A percentile compares a stretch with the other conserved stretches of the same genome.
Conservation (phyloP, 2,113 vertebrate genomes). For the Nesogale talazaci region DNA sequence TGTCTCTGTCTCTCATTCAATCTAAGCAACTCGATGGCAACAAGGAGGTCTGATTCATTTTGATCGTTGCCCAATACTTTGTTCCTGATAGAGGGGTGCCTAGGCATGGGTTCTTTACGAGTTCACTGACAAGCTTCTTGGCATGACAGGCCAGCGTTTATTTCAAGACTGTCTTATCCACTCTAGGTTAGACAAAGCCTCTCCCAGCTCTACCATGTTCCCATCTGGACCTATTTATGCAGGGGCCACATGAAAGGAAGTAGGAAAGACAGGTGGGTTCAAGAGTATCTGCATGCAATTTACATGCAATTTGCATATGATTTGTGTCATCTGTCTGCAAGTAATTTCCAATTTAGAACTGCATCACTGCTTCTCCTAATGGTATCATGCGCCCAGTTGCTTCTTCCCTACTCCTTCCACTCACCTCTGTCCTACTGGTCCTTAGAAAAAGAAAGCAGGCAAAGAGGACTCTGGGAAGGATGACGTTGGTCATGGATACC, state of each 20-base stretch:
- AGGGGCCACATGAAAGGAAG: conserved; percentile 49
- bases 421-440: not conserved
- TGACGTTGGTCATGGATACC: not conserved
- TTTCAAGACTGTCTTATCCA: conserved; percentile 9
- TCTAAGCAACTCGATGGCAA: not conserved
- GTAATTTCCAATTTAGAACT: conserved; percentile 65
- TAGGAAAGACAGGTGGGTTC: conserved; percentile 59
- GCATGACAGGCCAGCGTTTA: not conserved
- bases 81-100: not conserved
- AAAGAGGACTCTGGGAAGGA: not conserved
- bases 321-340: conserved; percentile 54
- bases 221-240: conserved; percentile 56
- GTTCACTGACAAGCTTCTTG: not conserved
- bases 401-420: not conserved
- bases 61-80: not conserved
- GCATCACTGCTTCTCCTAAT: conserved; percentile 38
- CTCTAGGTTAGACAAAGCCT: conserved; percentile 17
- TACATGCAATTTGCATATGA: conserved; percentile 65
- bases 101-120: not conserved
- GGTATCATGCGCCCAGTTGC: not conserved
- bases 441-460: not conserved
- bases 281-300: conserved; percentile 59
- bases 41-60: not conserved
- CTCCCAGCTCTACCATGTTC: conserved; percentile 40
- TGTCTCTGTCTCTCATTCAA: not conserved